Evolutionary conservation across 1,140 invertebrate genomes (phyloP).

Genomic region (Drosophila subobscura): DNA sequence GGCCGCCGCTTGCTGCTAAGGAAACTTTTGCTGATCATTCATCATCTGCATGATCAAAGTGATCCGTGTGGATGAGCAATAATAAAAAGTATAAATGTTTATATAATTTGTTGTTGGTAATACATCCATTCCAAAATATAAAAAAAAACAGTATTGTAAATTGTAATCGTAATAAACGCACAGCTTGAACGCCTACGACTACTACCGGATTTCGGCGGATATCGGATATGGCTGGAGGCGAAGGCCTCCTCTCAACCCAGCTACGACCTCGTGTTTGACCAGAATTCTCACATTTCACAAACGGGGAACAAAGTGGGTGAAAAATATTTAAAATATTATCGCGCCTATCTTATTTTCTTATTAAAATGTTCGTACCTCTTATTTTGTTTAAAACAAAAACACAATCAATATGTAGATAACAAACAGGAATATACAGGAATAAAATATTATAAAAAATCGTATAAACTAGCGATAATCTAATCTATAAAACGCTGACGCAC

Average conservation of each 20-base stretch:
- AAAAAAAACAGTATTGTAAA: conserved; percentile 15
- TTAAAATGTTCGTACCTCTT: conserved; percentile 30
- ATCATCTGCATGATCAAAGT: neutral
- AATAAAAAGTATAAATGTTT: conserved; percentile 20
- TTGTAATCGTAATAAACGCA: conserved; percentile 45
- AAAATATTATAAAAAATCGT: conserved; percentile 34
- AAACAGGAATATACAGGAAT: conserved; percentile 27
- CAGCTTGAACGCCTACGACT: conserved; percentile 13
- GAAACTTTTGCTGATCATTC: conserved; percentile 40
- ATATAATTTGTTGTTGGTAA: conserved; percentile 24
- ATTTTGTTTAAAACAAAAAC: conserved; percentile 54
- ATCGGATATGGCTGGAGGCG: conserved; percentile 18
- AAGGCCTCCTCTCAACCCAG: neutral
- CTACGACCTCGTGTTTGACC: conserved; percentile 42
- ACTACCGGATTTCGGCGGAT: conserved; percentile 1
- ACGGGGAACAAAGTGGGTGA: conserved; percentile 4
- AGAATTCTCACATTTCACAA: conserved; percentile 66
- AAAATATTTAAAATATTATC: conserved; percentile 56
- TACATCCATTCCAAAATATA: conserved; percentile 10
- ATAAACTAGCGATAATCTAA: conserved; percentile 55
- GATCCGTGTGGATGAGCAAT: conserved; percentile 42
- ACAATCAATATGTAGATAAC: conserved; percentile 58
- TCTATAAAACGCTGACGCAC: conserved; percentile 54
- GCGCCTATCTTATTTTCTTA: conserved; percentile 5
- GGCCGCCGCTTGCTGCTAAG: conserved; percentile 29